Conservation (phyloP, 1,140 invertebrate genomes). For the Riptortus pedestris region DNA sequence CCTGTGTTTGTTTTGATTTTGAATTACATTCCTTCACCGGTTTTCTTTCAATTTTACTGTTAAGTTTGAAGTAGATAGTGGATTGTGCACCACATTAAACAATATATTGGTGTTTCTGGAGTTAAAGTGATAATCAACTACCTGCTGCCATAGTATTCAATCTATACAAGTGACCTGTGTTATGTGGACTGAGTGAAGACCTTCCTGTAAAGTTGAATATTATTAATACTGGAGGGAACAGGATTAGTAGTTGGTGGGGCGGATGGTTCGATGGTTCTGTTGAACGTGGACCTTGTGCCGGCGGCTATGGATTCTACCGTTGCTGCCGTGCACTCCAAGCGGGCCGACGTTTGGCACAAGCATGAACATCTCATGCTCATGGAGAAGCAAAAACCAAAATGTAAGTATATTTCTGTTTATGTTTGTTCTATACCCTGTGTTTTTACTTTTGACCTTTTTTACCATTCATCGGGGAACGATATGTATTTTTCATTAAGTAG, state of each 20-base stretch:
- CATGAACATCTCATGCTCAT: slow-evolving; percentile 60
- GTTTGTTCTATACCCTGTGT: neutral
- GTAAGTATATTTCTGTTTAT: slow-evolving; percentile 41
- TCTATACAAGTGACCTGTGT: slow-evolving; percentile 11
- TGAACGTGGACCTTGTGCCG: slow-evolving; percentile 32
- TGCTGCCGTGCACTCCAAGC: slow-evolving; percentile 32
- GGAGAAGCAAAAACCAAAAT: slow-evolving; percentile 58
- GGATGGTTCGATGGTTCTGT: slow-evolving; percentile 35
- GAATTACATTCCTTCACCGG: neutral
- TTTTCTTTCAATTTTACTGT: neutral
- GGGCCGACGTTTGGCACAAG: slow-evolving; percentile 45
- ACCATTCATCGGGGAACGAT: no score
- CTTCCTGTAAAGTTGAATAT: slow-evolving; percentile 15
- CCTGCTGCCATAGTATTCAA: neutral
- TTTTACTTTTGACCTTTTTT: neutral
- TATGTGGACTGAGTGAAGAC: slow-evolving; percentile 22
- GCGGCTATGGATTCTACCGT: slow-evolving; percentile 34
- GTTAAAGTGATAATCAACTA: neutral
- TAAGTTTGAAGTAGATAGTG: neutral
- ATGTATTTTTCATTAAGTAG: no score
- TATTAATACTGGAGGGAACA: slow-evolving; percentile 32
- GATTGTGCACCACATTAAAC: neutral
- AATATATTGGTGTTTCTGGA: neutral
- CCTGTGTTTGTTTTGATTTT: slow-evolving; percentile 15
- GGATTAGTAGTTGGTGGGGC: slow-evolving; percentile 29